Evolutionary conservation across 2,888 invertebrate genomes (phyloP), one percentile per base, ranked within the genome.

Genomic region (Empis stercorea): DNA sequence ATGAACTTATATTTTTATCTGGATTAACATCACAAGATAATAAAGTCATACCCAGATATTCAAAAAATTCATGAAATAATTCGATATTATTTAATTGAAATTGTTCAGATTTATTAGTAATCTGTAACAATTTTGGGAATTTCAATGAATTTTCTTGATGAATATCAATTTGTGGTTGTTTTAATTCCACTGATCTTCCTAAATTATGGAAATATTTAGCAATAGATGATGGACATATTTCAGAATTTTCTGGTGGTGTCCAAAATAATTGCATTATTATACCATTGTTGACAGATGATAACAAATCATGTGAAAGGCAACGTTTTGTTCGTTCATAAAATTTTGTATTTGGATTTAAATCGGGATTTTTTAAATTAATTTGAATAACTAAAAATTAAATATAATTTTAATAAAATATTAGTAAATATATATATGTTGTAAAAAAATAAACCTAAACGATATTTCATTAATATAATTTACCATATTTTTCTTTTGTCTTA

Each of bases 201-300:
- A 58, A 61, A 52, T 69, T 63, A 37, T 64, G 50, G 54, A 78
- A 74, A 66, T 75, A 78, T 53, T 74, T 73, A 11, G 78, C 78
- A 39, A 76, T 54, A 1, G 78, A 77, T n/a, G 78, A 78, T 41
- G 77, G 75, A 54, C 78, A 78, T 20, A 76, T 51, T 11, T 17
- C 20, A 13, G 61, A 61, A 44, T 63, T 59, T 16, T 66, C 66
- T 51, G 71, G 70, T 44, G 78, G 72, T 54, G 73, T 69, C 78
- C 79, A 79, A 43, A 47, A 42, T n/a, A 57, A 45, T 39, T 52
- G 40, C 10, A 55, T 20, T 32, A 44, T 37, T 38, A 50, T 23
- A 17, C 20, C 27, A 14, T 20, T 34, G 4, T 34, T n/a, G 5
- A n/a, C 13, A n/a, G 42, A 37, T 23, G 41, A 45, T 37, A 51